phyloP scores from a whole-genome alignment of 2,797 vertebrate genomes.

The Pantherophis alleghaniensis region DNA sequence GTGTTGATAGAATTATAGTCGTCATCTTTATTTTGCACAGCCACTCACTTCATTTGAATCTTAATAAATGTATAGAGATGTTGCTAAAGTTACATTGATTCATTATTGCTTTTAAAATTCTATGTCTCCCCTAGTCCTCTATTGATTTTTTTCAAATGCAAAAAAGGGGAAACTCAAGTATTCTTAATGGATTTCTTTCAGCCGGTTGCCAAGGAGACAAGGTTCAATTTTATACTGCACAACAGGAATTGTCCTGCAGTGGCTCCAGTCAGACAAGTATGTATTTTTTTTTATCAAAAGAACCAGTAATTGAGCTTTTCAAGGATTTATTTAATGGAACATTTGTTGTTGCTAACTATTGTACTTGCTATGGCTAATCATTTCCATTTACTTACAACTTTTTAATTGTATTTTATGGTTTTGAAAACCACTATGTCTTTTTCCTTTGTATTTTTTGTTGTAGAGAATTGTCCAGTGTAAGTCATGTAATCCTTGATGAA shows the following conservation, averaged over 20 bases:
- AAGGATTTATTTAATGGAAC: conserved; percentile 17
- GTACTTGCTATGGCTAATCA: not conserved
- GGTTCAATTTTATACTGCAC: conserved; percentile 97
- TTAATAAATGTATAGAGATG: not conserved
- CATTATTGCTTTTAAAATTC: not conserved
- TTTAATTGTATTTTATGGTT: conserved; percentile 12
- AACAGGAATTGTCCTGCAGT: conserved; percentile 96
- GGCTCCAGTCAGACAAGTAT: conserved; percentile 96
- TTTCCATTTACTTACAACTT: conserved; percentile 11
- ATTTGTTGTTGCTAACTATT: conserved; percentile 5
- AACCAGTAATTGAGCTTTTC: conserved; percentile 12
- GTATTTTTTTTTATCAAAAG: conserved; percentile 63
- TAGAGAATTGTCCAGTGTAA: conserved; percentile 86
- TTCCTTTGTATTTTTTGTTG: conserved; percentile 32
- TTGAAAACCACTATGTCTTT: conserved; percentile 2
- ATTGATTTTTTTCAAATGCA: conserved; percentile 22
- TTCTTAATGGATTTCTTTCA: conserved; percentile 65
- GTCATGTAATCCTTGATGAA: conserved; percentile 93
- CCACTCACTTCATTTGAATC: not conserved
- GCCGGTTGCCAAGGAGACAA: conserved; percentile 95
- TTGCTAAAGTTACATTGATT: not conserved
- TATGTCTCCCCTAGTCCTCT: not conserved
- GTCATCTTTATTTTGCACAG: not conserved
- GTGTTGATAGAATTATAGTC: not conserved
- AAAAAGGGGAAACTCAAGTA: conserved; percentile 46